A percentile compares a stretch with the other conserved stretches of the same genome.
phyloP scores from a whole-genome alignment of 2,797 vertebrate genomes.

The Sylvilagus floridanus region DNA sequence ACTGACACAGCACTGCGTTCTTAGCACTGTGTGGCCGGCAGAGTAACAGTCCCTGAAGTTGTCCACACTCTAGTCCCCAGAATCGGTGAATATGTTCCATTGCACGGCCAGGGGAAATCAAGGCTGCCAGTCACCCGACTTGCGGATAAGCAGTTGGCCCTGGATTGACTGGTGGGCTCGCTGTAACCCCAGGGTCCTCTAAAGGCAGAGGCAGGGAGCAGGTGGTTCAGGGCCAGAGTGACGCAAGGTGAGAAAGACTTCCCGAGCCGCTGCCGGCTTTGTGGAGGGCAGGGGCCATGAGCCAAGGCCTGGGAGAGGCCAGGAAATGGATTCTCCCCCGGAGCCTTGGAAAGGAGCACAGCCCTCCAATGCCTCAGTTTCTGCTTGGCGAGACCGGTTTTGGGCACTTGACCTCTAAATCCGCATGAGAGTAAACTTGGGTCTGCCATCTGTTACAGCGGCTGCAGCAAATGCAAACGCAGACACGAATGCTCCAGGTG shows the following conservation, averaged over 20 bases:
- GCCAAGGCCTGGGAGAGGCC: not conserved
- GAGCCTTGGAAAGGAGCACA: not conserved
- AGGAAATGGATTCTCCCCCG: not conserved
- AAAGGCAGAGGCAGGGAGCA: not conserved
- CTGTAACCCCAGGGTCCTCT: not conserved
- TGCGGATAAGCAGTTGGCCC: too few relatives aligned
- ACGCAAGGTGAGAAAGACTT: not conserved
- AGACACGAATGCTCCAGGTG: not conserved
- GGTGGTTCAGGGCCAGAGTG: not conserved
- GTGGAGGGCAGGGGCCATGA: not conserved
- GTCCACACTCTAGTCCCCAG: not conserved
- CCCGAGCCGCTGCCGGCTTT: not conserved
- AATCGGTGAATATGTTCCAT: not conserved
- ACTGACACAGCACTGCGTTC: not conserved
- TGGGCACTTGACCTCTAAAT: not conserved
- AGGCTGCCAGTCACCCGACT: not conserved
- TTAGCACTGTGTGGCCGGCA: not conserved
- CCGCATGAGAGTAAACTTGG: not conserved
- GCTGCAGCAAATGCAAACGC: rapidly evolving
- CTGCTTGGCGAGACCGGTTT: not conserved
- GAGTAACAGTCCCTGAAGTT: not conserved
- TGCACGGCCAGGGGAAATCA: not conserved
- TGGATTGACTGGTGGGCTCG: not conserved
- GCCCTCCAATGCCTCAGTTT: not conserved
- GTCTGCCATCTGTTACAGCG: not conserved